These are phyloP conservation scores for Ivindomyrus marchei DNA, from an alignment of 2,113 vertebrate species.

Conservation along the genomic window DNA sequence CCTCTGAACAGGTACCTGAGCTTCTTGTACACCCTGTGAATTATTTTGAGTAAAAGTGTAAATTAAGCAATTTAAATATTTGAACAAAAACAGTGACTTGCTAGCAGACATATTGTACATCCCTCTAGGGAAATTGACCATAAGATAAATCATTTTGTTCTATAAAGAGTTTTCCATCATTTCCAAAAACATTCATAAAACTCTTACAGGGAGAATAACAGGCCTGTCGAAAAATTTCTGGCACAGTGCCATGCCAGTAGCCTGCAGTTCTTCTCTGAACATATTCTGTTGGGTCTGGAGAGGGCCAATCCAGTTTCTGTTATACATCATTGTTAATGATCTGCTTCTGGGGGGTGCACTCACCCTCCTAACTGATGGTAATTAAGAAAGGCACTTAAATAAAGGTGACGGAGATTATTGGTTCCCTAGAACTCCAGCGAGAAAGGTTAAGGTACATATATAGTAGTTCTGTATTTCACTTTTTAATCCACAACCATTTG, in stretches of 20 bases:
- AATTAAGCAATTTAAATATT: not conserved
- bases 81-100: not conserved
- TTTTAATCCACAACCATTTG: not conserved
- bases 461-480: not conserved
- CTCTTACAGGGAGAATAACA: not conserved
- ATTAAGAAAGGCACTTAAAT: not conserved
- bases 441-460: not conserved
- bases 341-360: not conserved
- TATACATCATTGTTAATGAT: not conserved
- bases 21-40: not conserved
- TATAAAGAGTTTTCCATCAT: not conserved
- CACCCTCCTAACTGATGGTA: not conserved
- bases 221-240: not conserved
- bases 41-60: not conserved
- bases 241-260: not conserved
- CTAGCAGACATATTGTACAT: not conserved
- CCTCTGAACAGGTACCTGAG: not conserved
- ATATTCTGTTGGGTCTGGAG: not conserved
- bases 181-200: not conserved
- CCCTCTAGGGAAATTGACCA: not conserved
- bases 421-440: not conserved
- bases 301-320: not conserved
- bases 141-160: not conserved
- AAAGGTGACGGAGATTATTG: not conserved
- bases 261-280: not conserved